A percentile compares a stretch with the other conserved stretches of the same genome.
Conservation (phyloP, 2,797 vertebrate genomes). For the Clarias laeviceps region DNA sequence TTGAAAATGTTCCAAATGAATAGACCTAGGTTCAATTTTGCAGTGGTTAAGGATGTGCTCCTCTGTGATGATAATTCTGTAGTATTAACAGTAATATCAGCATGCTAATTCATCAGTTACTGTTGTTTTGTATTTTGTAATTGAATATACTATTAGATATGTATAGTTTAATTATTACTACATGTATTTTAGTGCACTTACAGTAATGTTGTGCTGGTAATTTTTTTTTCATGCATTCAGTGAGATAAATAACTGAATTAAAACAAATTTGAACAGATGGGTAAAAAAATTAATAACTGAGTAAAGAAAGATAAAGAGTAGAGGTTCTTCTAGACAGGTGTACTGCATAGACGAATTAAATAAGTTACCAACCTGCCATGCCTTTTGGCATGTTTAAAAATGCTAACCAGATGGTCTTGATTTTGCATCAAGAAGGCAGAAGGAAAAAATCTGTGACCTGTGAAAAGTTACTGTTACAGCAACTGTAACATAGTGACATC, state of each 20-base stretch:
- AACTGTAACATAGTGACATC: not conserved
- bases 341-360: not conserved
- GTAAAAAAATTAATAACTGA: not conserved
- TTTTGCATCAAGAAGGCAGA: not conserved
- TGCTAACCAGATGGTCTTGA: not conserved
- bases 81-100: slow-evolving; percentile 9
- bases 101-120: slow-evolving; percentile 22
- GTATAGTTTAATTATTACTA: not conserved
- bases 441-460: not conserved
- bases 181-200: slow-evolving; percentile 29
- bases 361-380: not conserved
- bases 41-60: not conserved
- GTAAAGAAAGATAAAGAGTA: not conserved
- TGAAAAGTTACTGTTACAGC: too few relatives aligned
- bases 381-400: not conserved
- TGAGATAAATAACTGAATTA: slow-evolving; percentile 8
- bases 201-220: slow-evolving; percentile 31
- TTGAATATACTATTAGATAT: not conserved
- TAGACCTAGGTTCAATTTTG: slow-evolving; percentile 6
- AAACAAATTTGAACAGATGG: not conserved
- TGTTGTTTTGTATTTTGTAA: slow-evolving; percentile 13
- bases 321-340: not conserved
- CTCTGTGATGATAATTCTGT: not conserved
- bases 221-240: not conserved
- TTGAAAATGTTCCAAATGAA: not conserved